phyloP scores from a whole-genome alignment of 2,888 invertebrate genomes.

The Silvanus unidentatus region DNA sequence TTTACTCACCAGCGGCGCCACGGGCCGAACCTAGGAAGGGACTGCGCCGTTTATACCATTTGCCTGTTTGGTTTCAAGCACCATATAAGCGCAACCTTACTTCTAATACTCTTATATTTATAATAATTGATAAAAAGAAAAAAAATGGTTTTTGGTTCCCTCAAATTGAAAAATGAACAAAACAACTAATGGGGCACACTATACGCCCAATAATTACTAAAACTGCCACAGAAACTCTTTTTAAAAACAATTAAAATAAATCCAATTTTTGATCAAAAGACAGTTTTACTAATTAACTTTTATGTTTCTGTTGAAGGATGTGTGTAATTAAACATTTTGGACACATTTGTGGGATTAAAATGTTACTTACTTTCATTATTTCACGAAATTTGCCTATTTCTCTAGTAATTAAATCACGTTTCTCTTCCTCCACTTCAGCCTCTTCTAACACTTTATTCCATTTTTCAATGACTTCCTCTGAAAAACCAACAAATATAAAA shows the following conservation, averaged over 20 bases:
- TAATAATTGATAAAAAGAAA: slow-evolving; percentile 8
- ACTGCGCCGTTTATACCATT: slow-evolving; percentile 47
- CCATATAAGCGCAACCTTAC: slow-evolving; percentile 47
- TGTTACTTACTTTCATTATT: slow-evolving; percentile 88
- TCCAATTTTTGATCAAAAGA: background rate
- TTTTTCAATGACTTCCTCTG: slow-evolving; percentile 63
- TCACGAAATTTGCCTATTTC: slow-evolving; percentile 98
- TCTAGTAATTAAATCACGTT: slow-evolving; percentile 89
- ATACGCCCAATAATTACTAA: background rate
- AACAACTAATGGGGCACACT: too few species aligned
- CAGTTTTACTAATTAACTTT: background rate
- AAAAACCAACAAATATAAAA: slow-evolving; percentile 18
- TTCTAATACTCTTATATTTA: slow-evolving; percentile 29
- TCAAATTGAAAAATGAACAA: background rate
- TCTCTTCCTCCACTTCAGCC: slow-evolving; percentile 92
- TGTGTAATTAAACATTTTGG: too few species aligned
- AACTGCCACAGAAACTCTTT: background rate
- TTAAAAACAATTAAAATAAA: background rate
- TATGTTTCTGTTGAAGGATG: too few species aligned
- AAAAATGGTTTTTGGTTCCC: background rate
- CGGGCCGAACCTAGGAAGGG: slow-evolving; percentile 45
- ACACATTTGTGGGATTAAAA: too few species aligned
- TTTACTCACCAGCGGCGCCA: slow-evolving; percentile 48
- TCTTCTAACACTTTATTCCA: slow-evolving; percentile 68
- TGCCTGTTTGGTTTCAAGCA: slow-evolving; percentile 49